Evolutionary conservation across 2,797 vertebrate genomes (phyloP), one percentile per base, ranked within the genome.

Genomic region (Malurus leucopterus): DNA sequence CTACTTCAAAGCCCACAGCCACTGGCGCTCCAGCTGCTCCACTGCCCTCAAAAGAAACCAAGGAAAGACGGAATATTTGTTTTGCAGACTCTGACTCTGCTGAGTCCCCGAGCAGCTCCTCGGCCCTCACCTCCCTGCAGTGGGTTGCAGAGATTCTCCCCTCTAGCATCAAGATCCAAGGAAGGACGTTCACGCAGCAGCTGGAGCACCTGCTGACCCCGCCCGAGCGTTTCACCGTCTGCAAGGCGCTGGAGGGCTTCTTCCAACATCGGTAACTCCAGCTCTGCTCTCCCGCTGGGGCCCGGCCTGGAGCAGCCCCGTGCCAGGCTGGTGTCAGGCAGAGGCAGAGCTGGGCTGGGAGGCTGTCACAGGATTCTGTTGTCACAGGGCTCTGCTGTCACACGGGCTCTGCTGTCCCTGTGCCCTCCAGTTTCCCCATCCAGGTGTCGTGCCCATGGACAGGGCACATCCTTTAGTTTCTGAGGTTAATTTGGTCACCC

Each of bases 61-160:
- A 59, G 47, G 21, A 72, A 32, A 69, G 74, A 11, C 6, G 26
- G 61, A 36, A 9, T 40, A 8, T 76, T 80, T 80, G 15, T 81
- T 32, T 68, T 43, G 78, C 97, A 79, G 99, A 99, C 84, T 98
- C 97, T 1, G 98, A 99, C 78, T 97, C 97, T 16, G 96, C 98
- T 4, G 98, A 99, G n/a, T 96, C 98, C 67, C 97, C 98, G 44
- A 95, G 97, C 51, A 95, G 95, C 9, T 98, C 99, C 50, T 99
- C 99, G 0, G 98, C 98, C 13, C 98, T 99, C 93, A 99, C 98
- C 59, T 99, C 99, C 57, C 97, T 99, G 93, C 99, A 99, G 97
- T 99, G 99, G 99, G 98, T 99, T 11, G 98, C 99, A 7, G 99
- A 99, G 96, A 99, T 99, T 61, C 98, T 99, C 68, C 99, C 99